A percentile compares a stretch with the other conserved stretches of the same genome.
phyloP scores from a whole-genome alignment of 2,113 vertebrate genomes.

The Laticauda laticaudata region DNA sequence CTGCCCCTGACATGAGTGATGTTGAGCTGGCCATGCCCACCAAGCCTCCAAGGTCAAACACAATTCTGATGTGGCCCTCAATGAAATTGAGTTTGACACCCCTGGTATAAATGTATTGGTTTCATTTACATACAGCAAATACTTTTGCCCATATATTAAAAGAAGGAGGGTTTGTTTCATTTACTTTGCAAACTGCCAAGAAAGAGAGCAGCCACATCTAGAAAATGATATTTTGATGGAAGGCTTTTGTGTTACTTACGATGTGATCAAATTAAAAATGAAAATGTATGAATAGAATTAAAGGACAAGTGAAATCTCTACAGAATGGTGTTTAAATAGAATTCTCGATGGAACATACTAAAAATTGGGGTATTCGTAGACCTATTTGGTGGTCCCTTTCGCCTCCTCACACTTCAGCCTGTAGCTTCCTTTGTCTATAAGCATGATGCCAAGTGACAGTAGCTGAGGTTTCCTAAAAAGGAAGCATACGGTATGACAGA shows the following conservation, averaged over 20 bases:
- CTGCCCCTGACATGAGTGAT: too few species aligned
- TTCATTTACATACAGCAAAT: conserved; percentile 33
- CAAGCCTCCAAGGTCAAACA: too few species aligned
- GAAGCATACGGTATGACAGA: conserved; percentile 55
- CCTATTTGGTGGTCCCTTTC: conserved; percentile 42
- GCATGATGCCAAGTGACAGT: conserved; percentile 54
- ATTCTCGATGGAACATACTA: conserved; percentile 25
- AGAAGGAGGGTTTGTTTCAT: neutral
- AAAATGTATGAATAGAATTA: conserved; percentile 48
- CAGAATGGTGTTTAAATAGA: conserved; percentile 30
- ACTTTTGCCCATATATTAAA: neutral
- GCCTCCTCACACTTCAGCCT: conserved; percentile 33
- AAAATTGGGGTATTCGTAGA: conserved; percentile 35
- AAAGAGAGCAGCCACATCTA: conserved; percentile 22
- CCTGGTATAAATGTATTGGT: conserved; percentile 46
- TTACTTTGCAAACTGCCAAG: conserved; percentile 4
- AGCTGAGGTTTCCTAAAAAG: conserved; percentile 56
- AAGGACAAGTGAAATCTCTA: conserved; percentile 32
- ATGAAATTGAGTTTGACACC: too few species aligned
- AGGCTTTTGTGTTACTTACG: conserved; percentile 34
- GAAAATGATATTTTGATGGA: conserved; percentile 25
- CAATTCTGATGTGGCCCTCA: too few species aligned
- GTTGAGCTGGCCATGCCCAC: too few species aligned
- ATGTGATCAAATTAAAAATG: conserved; percentile 47
- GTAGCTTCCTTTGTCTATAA: conserved; percentile 40